phyloP scores from a whole-genome alignment of 2,888 invertebrate species.

The Hyalella azteca region DNA sequence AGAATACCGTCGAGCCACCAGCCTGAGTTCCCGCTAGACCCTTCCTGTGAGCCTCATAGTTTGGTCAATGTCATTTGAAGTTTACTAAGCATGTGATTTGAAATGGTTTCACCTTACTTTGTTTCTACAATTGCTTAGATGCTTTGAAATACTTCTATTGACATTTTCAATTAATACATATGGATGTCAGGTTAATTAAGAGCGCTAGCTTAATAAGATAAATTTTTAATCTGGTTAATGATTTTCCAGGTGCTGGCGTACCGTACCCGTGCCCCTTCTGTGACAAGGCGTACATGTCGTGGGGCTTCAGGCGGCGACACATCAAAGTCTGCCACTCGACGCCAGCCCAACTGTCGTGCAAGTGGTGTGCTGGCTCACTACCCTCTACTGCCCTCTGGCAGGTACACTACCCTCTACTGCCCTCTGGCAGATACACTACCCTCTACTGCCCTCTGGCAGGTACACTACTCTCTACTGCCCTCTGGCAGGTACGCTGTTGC shows the following conservation, averaged over 20 bases:
- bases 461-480: background rate
- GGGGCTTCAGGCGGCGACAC: slow-evolving; percentile 72
- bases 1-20: slow-evolving; percentile 44
- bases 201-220: no score
- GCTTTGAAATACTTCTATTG: no score
- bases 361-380: slow-evolving; percentile 63
- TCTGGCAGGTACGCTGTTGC: background rate
- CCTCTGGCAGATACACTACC: background rate
- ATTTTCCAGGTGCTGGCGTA: slow-evolving; percentile 48
- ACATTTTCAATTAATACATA: no score
- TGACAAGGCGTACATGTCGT: slow-evolving; percentile 70
- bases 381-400: slow-evolving; percentile 70
- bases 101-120: no score
- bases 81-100: no score
- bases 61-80: background rate
- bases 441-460: background rate
- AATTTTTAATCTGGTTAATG: no score
- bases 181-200: no score
- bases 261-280: slow-evolving; percentile 73
- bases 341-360: slow-evolving; percentile 61
- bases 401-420: slow-evolving; percentile 29
- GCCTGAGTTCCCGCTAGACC: slow-evolving; percentile 56
- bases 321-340: slow-evolving; percentile 70
- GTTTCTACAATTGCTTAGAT: no score
- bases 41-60: slow-evolving; percentile 48